A percentile compares a stretch with the other conserved stretches of the same genome.
Evolutionary conservation across 2,888 invertebrate genomes (phyloP).

Genomic region (Spodoptera littoralis): DNA sequence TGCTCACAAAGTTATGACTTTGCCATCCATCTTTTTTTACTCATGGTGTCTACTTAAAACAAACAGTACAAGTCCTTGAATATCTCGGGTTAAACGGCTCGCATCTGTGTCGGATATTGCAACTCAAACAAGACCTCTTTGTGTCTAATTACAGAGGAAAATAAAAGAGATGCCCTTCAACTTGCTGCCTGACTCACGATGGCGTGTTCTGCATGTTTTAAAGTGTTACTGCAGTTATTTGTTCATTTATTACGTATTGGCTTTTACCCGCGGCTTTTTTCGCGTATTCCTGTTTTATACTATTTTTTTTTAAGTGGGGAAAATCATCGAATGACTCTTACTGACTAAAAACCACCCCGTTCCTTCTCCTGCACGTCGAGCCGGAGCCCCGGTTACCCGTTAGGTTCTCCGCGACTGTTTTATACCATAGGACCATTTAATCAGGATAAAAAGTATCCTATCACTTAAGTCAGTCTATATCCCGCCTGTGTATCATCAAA

Average conservation of each 20-base stretch:
- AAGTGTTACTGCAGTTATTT: constrained; percentile 12
- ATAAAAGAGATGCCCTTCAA: constrained; percentile 37
- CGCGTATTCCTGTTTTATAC: too few relatives aligned
- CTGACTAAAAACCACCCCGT: too few relatives aligned
- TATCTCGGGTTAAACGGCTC: constrained; percentile 39
- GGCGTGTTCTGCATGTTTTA: constrained; percentile 9
- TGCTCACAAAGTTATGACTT: neutral
- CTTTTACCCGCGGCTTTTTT: neutral
- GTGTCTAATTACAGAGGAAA: constrained; percentile 70
- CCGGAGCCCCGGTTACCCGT: too few relatives aligned
- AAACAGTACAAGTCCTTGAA: constrained; percentile 43
- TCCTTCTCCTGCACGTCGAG: too few relatives aligned
- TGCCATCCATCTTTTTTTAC: constrained; percentile 16
- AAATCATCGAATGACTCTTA: too few relatives aligned
- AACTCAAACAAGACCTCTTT: constrained; percentile 64
- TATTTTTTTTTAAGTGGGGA: too few relatives aligned
- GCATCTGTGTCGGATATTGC: constrained; percentile 54
- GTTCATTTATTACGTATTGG: constrained; percentile 19
- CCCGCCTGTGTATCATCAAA: too few relatives aligned
- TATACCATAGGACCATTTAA: too few relatives aligned
- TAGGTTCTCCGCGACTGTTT: too few relatives aligned
- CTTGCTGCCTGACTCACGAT: constrained; percentile 43
- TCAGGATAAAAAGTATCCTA: too few relatives aligned
- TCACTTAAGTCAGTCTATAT: too few relatives aligned
- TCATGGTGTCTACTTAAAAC: constrained; percentile 15